phyloP scores from a whole-genome alignment of 2,797 vertebrate genomes.

The Austrolebias charrua region DNA sequence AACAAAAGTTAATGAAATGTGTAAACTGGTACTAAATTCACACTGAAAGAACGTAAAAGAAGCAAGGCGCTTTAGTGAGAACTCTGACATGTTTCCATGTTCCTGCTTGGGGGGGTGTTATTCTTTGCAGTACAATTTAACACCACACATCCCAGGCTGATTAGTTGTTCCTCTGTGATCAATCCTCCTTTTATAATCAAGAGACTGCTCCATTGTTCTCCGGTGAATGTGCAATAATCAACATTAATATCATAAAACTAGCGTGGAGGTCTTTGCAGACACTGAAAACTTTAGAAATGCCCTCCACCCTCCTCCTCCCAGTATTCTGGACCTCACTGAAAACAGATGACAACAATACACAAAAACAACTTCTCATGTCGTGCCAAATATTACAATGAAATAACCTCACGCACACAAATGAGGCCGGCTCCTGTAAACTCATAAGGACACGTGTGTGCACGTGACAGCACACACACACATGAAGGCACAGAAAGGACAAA shows the following conservation, averaged over 20 bases:
- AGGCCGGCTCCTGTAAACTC: conserved; percentile 18
- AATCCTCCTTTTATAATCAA: conserved; percentile 23
- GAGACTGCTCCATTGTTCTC: conserved; percentile 37
- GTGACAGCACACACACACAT: conserved; percentile 29
- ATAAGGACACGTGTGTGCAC: conserved; percentile 25
- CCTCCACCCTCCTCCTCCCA: conserved; percentile 3
- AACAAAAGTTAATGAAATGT: not conserved
- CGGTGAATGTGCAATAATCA: conserved; percentile 38
- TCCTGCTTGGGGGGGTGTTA: conserved; percentile 17
- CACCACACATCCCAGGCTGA: conserved; percentile 12
- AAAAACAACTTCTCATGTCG: conserved; percentile 26
- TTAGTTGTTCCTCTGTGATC: conserved; percentile 16
- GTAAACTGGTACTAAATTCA: conserved; percentile 4
- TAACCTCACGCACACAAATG: not conserved
- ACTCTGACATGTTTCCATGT: conserved; percentile 1
- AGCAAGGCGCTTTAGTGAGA: not conserved
- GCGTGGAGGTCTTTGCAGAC: conserved; percentile 8
- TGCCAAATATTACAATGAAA: conserved; percentile 26
- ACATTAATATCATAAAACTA: conserved; percentile 36
- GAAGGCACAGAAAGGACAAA: conserved; percentile 65
- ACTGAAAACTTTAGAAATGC: conserved; percentile 17
- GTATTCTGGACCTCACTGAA: conserved; percentile 22
- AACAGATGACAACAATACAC: conserved; percentile 33
- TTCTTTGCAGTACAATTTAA: conserved; percentile 33
- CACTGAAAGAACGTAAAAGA: conserved; percentile 5